Evolutionary conservation across 1,140 invertebrate species (phyloP).

Genomic region (Bombus sibiricus): DNA sequence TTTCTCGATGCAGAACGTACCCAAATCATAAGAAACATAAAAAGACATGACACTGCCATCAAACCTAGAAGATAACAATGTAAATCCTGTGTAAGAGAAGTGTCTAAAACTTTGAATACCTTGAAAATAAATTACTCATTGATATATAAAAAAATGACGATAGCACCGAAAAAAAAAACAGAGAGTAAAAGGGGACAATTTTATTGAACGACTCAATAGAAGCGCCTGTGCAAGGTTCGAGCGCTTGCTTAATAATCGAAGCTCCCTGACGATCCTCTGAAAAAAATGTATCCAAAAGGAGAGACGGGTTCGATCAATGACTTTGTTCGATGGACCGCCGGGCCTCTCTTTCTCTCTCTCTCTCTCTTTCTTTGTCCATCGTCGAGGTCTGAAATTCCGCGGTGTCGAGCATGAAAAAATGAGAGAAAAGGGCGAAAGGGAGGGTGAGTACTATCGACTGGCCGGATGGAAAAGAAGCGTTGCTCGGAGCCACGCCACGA

Average conservation of each 20-base stretch:
- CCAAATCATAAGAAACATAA: no score
- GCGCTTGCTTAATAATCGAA: not conserved
- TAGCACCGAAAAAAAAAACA: no score
- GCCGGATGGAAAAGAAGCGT: conserved; percentile 44
- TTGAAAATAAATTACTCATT: no score
- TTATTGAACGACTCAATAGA: no score
- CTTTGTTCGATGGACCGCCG: conserved; percentile 12
- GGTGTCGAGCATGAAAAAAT: conserved; percentile 11
- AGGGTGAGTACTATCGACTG: conserved; percentile 29
- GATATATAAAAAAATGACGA: no score
- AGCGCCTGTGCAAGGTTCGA: no score
- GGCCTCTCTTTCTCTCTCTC: not conserved
- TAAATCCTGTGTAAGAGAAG: no score
- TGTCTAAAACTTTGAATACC: no score
- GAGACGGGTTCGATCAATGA: not conserved
- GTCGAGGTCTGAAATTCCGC: conserved; percentile 16
- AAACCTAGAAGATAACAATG: no score
- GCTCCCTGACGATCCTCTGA: not conserved
- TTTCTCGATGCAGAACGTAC: no score
- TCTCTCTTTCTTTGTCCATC: not conserved
- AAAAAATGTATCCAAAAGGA: not conserved
- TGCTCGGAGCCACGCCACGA: conserved; percentile 41
- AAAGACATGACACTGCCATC: no score
- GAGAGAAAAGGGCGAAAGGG: not conserved
- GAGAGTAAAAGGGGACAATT: no score